phyloP scores from a whole-genome alignment of 1,140 invertebrate genomes.

The Amyelois transitella region DNA sequence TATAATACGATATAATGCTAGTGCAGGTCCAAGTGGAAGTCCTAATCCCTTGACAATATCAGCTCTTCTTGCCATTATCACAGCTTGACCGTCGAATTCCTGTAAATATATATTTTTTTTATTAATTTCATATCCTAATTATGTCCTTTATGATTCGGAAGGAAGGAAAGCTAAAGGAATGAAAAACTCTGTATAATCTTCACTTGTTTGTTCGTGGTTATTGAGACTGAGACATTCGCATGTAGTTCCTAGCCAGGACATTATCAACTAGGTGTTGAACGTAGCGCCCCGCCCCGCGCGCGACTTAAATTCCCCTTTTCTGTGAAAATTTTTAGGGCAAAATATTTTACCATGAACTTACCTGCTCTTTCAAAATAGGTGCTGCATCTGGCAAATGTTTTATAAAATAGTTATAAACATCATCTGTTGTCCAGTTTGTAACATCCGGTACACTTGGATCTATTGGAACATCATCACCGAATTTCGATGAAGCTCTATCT shows the following conservation, averaged over 20 bases:
- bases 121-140: too few species aligned
- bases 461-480: slow-evolving; percentile 59
- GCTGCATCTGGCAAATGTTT: slow-evolving; percentile 84
- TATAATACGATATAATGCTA: slow-evolving; percentile 89
- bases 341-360: slow-evolving; percentile 55
- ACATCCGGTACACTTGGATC: slow-evolving; percentile 86
- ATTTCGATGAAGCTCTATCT: slow-evolving; percentile 52
- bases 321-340: too few species aligned
- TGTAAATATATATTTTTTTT: slow-evolving; percentile 61
- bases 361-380: slow-evolving; percentile 86
- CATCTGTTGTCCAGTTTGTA: slow-evolving; percentile 84
- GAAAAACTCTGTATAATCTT: too few species aligned
- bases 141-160: too few species aligned
- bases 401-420: slow-evolving; percentile 87
- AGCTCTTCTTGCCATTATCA: slow-evolving; percentile 85
- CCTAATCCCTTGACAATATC: slow-evolving; percentile 87
- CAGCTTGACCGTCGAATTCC: slow-evolving; percentile 91
- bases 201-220: too few species aligned
- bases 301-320: too few species aligned
- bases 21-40: slow-evolving; percentile 87
- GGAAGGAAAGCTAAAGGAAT: background rate
- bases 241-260: too few species aligned
- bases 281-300: too few species aligned
- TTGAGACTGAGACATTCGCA: too few species aligned
- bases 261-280: too few species aligned